Base-by-base conservation (phyloP, 2,888 invertebrate species). In the Ischnus inquisitorius region DNA sequence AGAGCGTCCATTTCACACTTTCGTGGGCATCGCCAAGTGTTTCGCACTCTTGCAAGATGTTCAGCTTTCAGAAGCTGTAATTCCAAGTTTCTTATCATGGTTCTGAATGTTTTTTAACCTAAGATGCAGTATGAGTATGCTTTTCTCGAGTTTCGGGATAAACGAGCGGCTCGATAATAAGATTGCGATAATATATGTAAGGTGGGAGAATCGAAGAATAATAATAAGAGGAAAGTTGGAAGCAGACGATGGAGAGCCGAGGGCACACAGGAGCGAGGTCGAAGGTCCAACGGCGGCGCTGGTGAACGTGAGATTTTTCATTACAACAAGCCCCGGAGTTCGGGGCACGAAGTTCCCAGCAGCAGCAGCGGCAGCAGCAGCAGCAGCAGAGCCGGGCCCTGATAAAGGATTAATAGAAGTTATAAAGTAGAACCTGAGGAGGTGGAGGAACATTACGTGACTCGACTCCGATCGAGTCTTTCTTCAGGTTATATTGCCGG, bases 361-460 rank as follows among this genome's bases (percentile, higher is more conserved):
- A 69, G 83, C 51, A 69, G 68, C 60, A 77, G 43, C 16, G 19
- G 69, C 34, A 71, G 54, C 34, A 41, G 51, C 69, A 84, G 78
- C 72, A 65, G 78, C 65, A 81, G 84, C 82, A 82, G 75, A 75
- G 82, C 75, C 79, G 67, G 71, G 84, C 71, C 85, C 87, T 86
- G 87, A 87, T 87, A 93, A 93, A 93, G 93, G 93, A 93, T 93
- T 93, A 93, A 93, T 93, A 93, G 93, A 93, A 93, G 93, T 93
- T 93, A 93, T 93, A 93, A 93, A 93, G 93, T 93, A 93, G 93
- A 93, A 92, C 92, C 92, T 91, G 90, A 90, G 90, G 92, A 90
- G 92, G 92, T 90, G 93, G 92, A 92, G 92, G 93, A 91, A 91
- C 93, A 92, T 93, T 93, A 93, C 93, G 93, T 93, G 93, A 93